Conservation (phyloP, 2,113 vertebrate species). For the Dissostichus mawsoni region DNA sequence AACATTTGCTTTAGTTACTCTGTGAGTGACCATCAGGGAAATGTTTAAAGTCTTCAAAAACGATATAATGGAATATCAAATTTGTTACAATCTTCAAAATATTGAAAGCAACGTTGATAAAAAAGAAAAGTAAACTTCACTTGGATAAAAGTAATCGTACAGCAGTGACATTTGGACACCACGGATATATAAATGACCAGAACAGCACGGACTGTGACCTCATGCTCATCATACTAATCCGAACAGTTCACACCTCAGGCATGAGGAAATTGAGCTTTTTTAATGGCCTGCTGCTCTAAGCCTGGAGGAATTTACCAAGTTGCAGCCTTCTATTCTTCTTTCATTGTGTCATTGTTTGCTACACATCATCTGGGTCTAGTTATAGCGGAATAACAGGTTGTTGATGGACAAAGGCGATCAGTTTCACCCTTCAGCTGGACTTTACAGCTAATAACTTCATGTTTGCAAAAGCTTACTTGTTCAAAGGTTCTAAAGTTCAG, state of each 20-base stretch:
- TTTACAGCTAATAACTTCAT: slow-evolving; percentile 11
- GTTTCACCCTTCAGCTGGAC: slow-evolving; percentile 46
- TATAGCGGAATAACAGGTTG: slow-evolving; percentile 69
- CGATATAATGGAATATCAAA: not conserved
- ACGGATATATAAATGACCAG: slow-evolving; percentile 17
- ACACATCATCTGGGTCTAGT: slow-evolving; percentile 38
- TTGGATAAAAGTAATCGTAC: not conserved
- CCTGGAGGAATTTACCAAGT: slow-evolving; percentile 28
- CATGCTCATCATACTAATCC: slow-evolving; percentile 22
- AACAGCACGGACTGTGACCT: slow-evolving; percentile 36
- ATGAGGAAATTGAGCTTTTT: slow-evolving; percentile 42
- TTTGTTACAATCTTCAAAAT: not conserved
- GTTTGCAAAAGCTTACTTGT: slow-evolving; percentile 29
- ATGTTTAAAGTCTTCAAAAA: not conserved
- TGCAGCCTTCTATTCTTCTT: slow-evolving; percentile 45
- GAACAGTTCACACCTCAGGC: slow-evolving; percentile 37
- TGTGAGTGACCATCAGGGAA: not conserved
- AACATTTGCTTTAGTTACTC: slow-evolving; percentile 8
- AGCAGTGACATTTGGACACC: not conserved
- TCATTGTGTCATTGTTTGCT: slow-evolving; percentile 50
- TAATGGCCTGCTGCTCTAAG: slow-evolving; percentile 22
- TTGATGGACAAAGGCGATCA: slow-evolving; percentile 21
- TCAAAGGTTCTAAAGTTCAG: slow-evolving; percentile 9
- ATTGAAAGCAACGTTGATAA: not conserved
- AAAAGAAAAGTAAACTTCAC: not conserved